Evolutionary conservation across 1,140 invertebrate genomes (phyloP).

Genomic region (Leptinotarsa texana): DNA sequence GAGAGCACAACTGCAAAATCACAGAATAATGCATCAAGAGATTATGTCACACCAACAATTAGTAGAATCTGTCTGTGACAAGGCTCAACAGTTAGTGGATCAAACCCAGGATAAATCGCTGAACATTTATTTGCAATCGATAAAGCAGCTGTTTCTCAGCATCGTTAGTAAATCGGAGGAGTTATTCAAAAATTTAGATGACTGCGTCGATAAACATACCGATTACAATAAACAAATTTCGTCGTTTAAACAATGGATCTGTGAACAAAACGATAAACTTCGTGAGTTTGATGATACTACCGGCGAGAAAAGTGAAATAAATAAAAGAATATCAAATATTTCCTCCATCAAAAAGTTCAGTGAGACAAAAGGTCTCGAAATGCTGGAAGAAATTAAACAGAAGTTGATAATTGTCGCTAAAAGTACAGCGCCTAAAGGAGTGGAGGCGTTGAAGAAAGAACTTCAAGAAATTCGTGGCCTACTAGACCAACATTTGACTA

Average conservation of each 20-base stretch:
- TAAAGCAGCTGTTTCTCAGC: constrained; percentile 85
- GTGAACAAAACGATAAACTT: constrained; percentile 75
- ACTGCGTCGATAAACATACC: constrained; percentile 84
- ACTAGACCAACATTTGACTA: constrained; percentile 67
- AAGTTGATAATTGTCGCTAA: constrained; percentile 72
- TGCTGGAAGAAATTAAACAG: constrained; percentile 71
- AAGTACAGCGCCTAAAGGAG: constrained; percentile 80
- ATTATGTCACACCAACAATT: constrained; percentile 89
- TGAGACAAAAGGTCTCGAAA: constrained; percentile 70
- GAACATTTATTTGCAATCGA: constrained; percentile 84
- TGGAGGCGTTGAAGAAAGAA: constrained; percentile 74
- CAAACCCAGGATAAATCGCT: constrained; percentile 86
- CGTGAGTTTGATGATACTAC: constrained; percentile 75
- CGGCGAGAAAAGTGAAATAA: constrained; percentile 81
- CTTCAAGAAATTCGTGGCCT: constrained; percentile 70
- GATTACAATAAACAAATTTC: constrained; percentile 73
- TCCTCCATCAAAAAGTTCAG: constrained; percentile 71
- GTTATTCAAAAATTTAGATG: constrained; percentile 81
- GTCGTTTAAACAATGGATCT: constrained; percentile 78
- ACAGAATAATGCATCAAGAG: constrained; percentile 93
- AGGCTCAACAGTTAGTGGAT: constrained; percentile 86
- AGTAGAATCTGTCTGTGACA: constrained; percentile 89
- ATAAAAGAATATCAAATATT: constrained; percentile 72
- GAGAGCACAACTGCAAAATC: constrained; percentile 89
- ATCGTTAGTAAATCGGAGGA: constrained; percentile 87